Conservation (phyloP, 1,140 invertebrate species). For the Oryctes rhinoceros region DNA sequence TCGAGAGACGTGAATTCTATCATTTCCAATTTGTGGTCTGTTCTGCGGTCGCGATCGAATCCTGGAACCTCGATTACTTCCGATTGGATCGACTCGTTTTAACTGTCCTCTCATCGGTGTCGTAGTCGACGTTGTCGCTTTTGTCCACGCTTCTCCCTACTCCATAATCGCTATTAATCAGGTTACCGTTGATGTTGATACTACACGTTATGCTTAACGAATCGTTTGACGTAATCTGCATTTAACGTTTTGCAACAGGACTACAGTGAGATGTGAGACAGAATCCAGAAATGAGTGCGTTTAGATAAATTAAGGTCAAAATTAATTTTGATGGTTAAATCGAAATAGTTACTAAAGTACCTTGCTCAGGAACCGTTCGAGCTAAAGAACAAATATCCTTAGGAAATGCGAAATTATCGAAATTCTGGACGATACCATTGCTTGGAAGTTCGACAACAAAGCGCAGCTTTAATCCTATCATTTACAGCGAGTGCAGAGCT, state of each 20-base stretch:
- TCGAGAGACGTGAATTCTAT: neutral
- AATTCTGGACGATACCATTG: too few relatives aligned
- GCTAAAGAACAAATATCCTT: too few relatives aligned
- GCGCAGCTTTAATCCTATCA: too few relatives aligned
- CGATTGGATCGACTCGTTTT: constrained; percentile 3
- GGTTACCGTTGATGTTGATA: neutral
- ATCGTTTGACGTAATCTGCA: neutral
- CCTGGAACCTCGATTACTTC: neutral
- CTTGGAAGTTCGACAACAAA: too few relatives aligned
- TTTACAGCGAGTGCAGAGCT: too few relatives aligned
- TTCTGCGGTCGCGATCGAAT: constrained; percentile 8
- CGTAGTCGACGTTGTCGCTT: neutral
- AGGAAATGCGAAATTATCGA: too few relatives aligned
- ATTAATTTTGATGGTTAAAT: too few relatives aligned
- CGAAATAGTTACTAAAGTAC: too few relatives aligned
- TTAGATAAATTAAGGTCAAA: too few relatives aligned
- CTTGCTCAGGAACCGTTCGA: too few relatives aligned
- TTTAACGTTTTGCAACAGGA: neutral
- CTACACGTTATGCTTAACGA: neutral
- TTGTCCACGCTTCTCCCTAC: neutral
- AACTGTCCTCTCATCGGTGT: neutral
- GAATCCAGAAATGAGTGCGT: too few relatives aligned
- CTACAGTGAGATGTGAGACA: too few relatives aligned
- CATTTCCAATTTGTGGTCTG: neutral
- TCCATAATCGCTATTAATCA: neutral